These are phyloP conservation scores for Varanus salvator DNA, from an alignment of 2,113 vertebrate species.

Conservation along the genomic window DNA sequence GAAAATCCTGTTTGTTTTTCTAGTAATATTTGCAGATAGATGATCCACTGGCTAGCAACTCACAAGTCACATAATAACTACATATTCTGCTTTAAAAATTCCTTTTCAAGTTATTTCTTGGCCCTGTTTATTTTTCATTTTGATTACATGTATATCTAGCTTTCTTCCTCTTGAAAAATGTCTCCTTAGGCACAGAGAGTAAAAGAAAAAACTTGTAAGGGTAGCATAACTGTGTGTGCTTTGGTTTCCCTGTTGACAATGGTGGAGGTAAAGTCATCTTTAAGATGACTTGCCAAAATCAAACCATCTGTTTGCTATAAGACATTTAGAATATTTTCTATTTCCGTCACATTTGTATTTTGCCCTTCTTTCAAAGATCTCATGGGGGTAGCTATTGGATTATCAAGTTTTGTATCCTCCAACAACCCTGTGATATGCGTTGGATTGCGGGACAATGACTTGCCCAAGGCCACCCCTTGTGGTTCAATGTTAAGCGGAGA, in stretches of 20 bases:
- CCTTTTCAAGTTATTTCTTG: not conserved
- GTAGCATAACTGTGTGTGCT: not conserved
- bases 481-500: not conserved
- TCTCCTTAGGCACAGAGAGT: not conserved
- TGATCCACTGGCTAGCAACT: not conserved
- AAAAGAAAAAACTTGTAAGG: not conserved
- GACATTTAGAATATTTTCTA: not conserved
- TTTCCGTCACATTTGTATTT: not conserved
- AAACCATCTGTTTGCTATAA: not conserved
- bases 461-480: not conserved
- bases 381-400: not conserved
- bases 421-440: not conserved
- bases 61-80: not conserved
- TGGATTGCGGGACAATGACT: not conserved
- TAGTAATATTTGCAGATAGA: not conserved
- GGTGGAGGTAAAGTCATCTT: not conserved
- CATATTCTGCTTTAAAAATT: not conserved
- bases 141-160: too few species aligned
- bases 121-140: not conserved
- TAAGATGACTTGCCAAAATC: not conserved
- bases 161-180: too few species aligned
- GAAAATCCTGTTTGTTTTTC: not conserved
- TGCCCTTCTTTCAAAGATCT: not conserved
- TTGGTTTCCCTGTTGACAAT: not conserved
- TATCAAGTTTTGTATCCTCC: not conserved